Percentiles rank a stretch among this genome's conserved stretches.
These are phyloP conservation scores for Orthosia incerta DNA, from an alignment of 2,888 invertebrate species.

Conservation along the genomic window DNA sequence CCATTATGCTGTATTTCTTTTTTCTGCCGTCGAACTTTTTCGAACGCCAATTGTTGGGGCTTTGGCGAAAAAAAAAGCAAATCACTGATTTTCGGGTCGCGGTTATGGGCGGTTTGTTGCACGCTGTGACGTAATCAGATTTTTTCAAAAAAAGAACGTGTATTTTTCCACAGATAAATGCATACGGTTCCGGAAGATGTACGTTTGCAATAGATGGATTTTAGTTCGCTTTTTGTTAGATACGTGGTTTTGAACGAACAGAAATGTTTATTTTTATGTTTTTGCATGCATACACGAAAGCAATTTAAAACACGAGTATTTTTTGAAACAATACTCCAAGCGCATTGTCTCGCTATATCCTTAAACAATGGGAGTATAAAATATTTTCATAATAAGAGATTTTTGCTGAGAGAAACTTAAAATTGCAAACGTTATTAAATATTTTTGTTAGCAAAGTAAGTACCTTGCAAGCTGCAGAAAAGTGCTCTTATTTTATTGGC, in stretches of 20 bases:
- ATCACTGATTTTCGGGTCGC: slow-evolving; percentile 64
- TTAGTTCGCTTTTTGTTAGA: slow-evolving; percentile 31
- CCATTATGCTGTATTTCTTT: slow-evolving; percentile 77
- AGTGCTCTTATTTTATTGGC: slow-evolving; percentile 32
- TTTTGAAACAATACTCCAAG: slow-evolving; percentile 51
- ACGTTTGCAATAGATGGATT: slow-evolving; percentile 50
- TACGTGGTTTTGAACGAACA: slow-evolving; percentile 28
- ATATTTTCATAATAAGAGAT: slow-evolving; percentile 49
- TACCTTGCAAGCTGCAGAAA: slow-evolving; percentile 37
- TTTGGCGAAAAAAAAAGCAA: slow-evolving; percentile 55
- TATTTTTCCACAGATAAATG: slow-evolving; percentile 44
- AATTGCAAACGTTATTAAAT: slow-evolving; percentile 50
- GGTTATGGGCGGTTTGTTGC: slow-evolving; percentile 60
- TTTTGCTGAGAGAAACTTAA: slow-evolving; percentile 41
- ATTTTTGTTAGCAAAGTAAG: slow-evolving; percentile 39
- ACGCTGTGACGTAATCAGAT: slow-evolving; percentile 62
- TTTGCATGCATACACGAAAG: slow-evolving; percentile 35
- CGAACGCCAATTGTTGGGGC: slow-evolving; percentile 64
- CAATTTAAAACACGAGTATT: slow-evolving; percentile 46
- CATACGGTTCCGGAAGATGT: slow-evolving; percentile 53
- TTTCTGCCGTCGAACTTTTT: slow-evolving; percentile 63
- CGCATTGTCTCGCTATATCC: slow-evolving; percentile 50
- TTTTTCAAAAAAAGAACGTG: slow-evolving; percentile 36
- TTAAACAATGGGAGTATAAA: slow-evolving; percentile 53
- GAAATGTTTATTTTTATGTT: not conserved